Evolutionary conservation across 2,888 invertebrate species (phyloP).

Genomic region (Pandemis corylana): DNA sequence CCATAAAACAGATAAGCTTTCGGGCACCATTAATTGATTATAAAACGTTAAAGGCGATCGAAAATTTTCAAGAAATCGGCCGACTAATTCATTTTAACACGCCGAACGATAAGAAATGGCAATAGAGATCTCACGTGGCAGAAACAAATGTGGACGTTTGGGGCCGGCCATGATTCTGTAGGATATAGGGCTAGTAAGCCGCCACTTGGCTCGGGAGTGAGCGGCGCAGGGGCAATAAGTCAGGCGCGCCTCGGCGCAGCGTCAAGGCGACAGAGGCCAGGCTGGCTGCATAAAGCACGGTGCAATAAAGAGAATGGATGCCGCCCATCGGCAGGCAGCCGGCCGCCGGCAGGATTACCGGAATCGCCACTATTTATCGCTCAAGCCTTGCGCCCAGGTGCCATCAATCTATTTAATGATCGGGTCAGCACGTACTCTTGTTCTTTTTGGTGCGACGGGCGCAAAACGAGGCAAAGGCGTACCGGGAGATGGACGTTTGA

Average conservation of each 20-base stretch:
- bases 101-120: constrained; percentile 30
- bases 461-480: constrained; percentile 64
- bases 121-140: constrained; percentile 21
- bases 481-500: constrained; percentile 82
- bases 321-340: constrained; percentile 79
- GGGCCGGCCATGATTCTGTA: constrained; percentile 31
- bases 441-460: constrained; percentile 74
- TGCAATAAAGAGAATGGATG: constrained; percentile 85
- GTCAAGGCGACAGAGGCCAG: constrained; percentile 73
- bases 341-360: constrained; percentile 82
- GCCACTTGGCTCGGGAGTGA: constrained; percentile 46
- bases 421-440: constrained; percentile 83
- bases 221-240: constrained; percentile 69
- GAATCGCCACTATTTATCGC: constrained; percentile 85
- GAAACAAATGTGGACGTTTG: constrained; percentile 20
- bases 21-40: constrained; percentile 75
- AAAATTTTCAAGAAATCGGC: constrained; percentile 29
- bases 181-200: constrained; percentile 42
- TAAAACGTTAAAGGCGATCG: constrained; percentile 51
- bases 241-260: constrained; percentile 71
- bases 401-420: constrained; percentile 85
- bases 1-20: constrained; percentile 82
- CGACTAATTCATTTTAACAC: constrained; percentile 33
- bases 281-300: constrained; percentile 80
- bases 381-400: constrained; percentile 83